Conservation (phyloP, 2,888 invertebrate genomes). For the Apotomis betuletana region DNA sequence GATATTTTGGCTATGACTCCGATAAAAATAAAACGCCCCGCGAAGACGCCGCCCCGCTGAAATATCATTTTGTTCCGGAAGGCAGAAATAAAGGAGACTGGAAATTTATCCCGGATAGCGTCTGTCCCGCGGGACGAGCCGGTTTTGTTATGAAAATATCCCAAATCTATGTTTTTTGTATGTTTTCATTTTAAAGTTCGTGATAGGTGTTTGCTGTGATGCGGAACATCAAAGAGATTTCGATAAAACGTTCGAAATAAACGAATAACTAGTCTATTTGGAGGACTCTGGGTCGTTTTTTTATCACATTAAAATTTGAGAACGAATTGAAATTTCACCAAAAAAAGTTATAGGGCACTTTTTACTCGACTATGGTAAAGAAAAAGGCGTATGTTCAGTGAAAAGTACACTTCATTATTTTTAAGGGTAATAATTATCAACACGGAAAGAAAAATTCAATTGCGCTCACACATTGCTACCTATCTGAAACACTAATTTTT, state of each 20-base stretch:
- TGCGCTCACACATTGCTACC: too few relatives aligned
- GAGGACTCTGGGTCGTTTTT: too few relatives aligned
- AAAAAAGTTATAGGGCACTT: too few relatives aligned
- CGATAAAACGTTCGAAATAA: neutral
- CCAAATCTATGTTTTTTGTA: constrained; percentile 17
- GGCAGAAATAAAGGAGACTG: constrained; percentile 32
- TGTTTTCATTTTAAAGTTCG: constrained; percentile 27
- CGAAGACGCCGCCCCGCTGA: neutral
- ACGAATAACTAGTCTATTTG: too few relatives aligned
- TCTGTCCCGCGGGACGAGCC: constrained; percentile 32
- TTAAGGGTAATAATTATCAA: too few relatives aligned
- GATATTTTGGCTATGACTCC: constrained; percentile 3
- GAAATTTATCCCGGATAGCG: constrained; percentile 34
- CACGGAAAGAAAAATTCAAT: too few relatives aligned
- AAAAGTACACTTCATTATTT: too few relatives aligned
- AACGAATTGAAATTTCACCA: too few relatives aligned
- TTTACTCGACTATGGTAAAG: too few relatives aligned
- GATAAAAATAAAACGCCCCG: constrained; percentile 19
- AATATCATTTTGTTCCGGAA: constrained; percentile 35
- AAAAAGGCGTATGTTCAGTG: too few relatives aligned
- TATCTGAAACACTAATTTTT: too few relatives aligned
- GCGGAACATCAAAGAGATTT: constrained; percentile 5
- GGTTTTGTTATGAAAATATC: constrained; percentile 30
- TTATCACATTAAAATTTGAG: too few relatives aligned
- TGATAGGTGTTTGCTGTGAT: neutral